Base-by-base conservation (phyloP, 2,113 vertebrate genomes). In the Bettongia penicillata region DNA sequence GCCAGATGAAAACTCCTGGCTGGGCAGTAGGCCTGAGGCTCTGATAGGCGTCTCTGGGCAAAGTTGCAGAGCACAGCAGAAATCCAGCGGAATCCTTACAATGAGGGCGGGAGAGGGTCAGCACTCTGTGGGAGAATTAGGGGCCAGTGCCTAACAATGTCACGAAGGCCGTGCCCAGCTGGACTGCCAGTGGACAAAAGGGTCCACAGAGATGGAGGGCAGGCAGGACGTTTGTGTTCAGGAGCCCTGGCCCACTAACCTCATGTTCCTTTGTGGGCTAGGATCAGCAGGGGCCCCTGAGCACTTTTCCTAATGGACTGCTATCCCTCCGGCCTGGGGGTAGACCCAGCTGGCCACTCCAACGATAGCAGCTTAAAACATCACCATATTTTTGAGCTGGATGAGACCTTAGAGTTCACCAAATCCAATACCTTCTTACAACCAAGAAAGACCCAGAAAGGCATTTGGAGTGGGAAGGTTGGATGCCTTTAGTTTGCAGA, bases 51-150 rank as follows among this genome's bases (percentile, higher is more conserved):
- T 97, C 94, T 43, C 96, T 95, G 92, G 95, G 61, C n/a, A 90
- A 95, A 96, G 51, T 5, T 94, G 94, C 96, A 93, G 84, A 95
- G 57, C 96, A 95, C 95, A 96, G 95, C 97, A 97, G 93, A 98
- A 97, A 97, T 31, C 51, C 90, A 84, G 16, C 2, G 68, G 68
- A 84, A 84, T 48, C 53, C 1, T 0, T 14, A n/a, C 25, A 49
- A 92, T 84, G 95, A 90, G 3, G 28, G 93, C 10, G 3, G 57
- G 57, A 37, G 57, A 68, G 90, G 90, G 96, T 97, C 97, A 95
- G 94, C 10, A 93, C 92, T 90, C 96, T 23, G 91, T 94, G 94
- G 93, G 95, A 52, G 49, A 95, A 89, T 90, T 68, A 77, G 90
- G 51, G 51, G 4, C 0, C 0, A 31, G 51, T 92, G 92, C 92